Percentiles rank a stretch among this genome's conserved stretches.
Evolutionary conservation across 1,140 invertebrate genomes (phyloP).

Genomic region (Caligus rogercresseyi): DNA sequence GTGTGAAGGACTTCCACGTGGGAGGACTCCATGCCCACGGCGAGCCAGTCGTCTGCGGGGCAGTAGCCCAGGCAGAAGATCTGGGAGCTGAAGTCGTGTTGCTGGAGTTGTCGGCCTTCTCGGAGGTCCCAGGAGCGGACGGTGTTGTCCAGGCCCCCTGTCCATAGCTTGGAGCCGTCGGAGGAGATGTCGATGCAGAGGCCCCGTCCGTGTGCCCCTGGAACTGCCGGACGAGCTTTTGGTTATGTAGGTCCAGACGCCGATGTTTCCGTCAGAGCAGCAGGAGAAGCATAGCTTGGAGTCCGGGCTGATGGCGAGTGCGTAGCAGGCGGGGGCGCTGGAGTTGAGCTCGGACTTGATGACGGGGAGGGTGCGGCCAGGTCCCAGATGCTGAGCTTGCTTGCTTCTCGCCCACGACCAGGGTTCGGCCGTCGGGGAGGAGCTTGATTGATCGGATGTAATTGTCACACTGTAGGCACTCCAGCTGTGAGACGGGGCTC

Average conservation of each 20-base stretch:
- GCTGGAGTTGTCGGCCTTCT: slow-evolving; percentile 77
- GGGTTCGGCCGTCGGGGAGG: slow-evolving; percentile 78
- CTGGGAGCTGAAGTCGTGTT: slow-evolving; percentile 87
- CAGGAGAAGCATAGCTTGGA: slow-evolving; percentile 92
- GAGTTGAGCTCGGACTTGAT: slow-evolving; percentile 74
- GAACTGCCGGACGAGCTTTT: slow-evolving; percentile 80
- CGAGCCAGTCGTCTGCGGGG: slow-evolving; percentile 91
- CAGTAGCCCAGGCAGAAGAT: slow-evolving; percentile 94
- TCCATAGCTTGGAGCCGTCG: slow-evolving; percentile 90
- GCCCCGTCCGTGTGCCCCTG: slow-evolving; percentile 94
- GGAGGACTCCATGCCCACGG: slow-evolving; percentile 95
- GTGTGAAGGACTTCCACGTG: slow-evolving; percentile 88
- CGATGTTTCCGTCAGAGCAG: slow-evolving; percentile 86
- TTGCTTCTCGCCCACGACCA: slow-evolving; percentile 92
- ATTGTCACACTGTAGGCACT: slow-evolving; percentile 87
- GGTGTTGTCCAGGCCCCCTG: slow-evolving; percentile 87
- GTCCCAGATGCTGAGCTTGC: slow-evolving; percentile 91
- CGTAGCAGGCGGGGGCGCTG: slow-evolving; percentile 89
- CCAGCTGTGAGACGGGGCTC: slow-evolving; percentile 69
- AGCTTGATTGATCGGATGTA: slow-evolving; percentile 94
- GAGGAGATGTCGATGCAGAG: slow-evolving; percentile 90
- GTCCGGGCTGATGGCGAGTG: slow-evolving; percentile 85
- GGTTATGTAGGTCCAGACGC: slow-evolving; percentile 85
- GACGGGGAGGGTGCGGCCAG: slow-evolving; percentile 39
- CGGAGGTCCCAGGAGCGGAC: slow-evolving; percentile 90